These are phyloP conservation scores for Griposia aprilina DNA, from an alignment of 2,888 invertebrate genomes.

Conservation along the genomic window DNA sequence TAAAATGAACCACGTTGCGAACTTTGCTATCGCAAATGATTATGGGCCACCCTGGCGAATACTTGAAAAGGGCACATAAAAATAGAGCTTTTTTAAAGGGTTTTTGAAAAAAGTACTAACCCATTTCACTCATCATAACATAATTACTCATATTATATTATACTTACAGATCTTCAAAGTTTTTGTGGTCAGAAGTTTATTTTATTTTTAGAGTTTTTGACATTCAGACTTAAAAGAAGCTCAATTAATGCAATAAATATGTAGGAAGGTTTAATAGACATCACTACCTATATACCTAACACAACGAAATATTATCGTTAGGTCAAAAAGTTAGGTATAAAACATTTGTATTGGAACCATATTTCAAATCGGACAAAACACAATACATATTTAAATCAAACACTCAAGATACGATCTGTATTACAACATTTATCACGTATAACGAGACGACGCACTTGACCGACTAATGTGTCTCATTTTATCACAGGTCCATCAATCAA, in stretches of 20 bases:
- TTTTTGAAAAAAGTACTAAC: constrained; percentile 21
- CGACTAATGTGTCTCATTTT: constrained; percentile 90
- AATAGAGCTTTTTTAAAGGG: constrained; percentile 25
- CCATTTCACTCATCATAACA: constrained; percentile 40
- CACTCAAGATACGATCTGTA: constrained; percentile 73
- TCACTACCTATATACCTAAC: neutral
- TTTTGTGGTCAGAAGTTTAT: constrained; percentile 33
- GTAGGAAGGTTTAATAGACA: constrained; percentile 29
- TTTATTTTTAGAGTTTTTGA: constrained; percentile 29
- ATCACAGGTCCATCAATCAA: constrained; percentile 91
- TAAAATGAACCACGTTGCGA: constrained; percentile 65
- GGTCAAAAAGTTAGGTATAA: constrained; percentile 37
- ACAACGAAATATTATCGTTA: constrained; percentile 30
- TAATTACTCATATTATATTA: constrained; percentile 17
- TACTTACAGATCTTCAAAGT: constrained; percentile 8
- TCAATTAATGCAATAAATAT: constrained; percentile 27
- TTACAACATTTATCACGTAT: constrained; percentile 84
- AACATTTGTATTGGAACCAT: constrained; percentile 42
- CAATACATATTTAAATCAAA: constrained; percentile 72
- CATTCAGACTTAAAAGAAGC: constrained; percentile 13
- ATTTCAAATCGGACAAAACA: constrained; percentile 51
- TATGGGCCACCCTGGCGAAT: constrained; percentile 63
- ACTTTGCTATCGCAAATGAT: constrained; percentile 58
- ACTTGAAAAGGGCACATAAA: constrained; percentile 57
- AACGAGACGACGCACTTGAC: constrained; percentile 88